phyloP scores from a whole-genome alignment of 2,797 vertebrate genomes.

The Gymnothorax reevesii region DNA sequence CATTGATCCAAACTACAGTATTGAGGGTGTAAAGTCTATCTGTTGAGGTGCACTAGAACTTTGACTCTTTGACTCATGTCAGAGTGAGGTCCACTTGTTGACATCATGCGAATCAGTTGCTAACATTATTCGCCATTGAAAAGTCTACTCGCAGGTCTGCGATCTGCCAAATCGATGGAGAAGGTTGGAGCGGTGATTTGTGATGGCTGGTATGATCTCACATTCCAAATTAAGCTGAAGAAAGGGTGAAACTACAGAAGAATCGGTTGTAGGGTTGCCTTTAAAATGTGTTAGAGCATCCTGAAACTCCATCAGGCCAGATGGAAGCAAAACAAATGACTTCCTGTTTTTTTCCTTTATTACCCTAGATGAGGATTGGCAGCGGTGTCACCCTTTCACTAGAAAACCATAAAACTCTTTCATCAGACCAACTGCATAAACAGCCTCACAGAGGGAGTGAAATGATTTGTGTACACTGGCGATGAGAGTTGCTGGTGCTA shows the following conservation, averaged over 20 bases:
- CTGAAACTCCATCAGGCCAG: not conserved
- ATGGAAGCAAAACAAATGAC: not conserved
- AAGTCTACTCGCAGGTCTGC: not conserved
- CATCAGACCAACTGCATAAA: not conserved
- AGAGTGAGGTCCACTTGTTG: not conserved
- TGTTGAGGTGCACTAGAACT: not conserved
- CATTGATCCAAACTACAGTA: not conserved
- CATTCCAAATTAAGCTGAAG: too few relatives aligned
- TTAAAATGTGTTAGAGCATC: not conserved
- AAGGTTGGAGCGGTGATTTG: not conserved
- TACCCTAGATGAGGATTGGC: not conserved
- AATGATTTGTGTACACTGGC: constrained; percentile 29
- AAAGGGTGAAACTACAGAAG: too few relatives aligned
- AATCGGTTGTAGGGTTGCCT: not conserved
- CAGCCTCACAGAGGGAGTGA: not conserved
- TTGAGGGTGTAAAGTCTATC: not conserved
- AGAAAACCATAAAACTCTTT: too few relatives aligned
- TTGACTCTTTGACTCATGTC: not conserved
- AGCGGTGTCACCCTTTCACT: not conserved
- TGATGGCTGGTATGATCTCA: not conserved
- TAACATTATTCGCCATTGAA: not conserved
- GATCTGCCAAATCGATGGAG: not conserved
- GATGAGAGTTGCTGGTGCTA: constrained; percentile 41
- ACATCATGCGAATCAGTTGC: not conserved
- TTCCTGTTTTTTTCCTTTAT: not conserved